Percentiles rank a stretch among this genome's conserved stretches.
Evolutionary conservation across 2,888 invertebrate genomes (phyloP).

Genomic region (Oscheius myriophilus): DNA sequence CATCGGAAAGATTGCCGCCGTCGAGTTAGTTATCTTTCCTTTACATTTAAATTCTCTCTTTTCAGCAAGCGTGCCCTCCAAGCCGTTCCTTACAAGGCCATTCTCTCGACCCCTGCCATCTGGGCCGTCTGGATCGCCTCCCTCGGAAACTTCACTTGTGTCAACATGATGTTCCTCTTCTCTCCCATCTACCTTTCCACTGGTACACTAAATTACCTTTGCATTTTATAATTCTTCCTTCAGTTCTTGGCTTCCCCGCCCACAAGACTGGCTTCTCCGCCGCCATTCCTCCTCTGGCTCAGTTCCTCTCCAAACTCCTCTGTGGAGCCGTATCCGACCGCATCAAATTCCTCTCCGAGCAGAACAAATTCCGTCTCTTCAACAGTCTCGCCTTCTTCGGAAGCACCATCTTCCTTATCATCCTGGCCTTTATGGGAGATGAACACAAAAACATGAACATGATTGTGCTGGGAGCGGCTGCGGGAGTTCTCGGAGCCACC

Average conservation of each 20-base stretch:
- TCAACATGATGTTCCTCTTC: conserved; percentile 70
- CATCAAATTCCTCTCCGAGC: conserved; percentile 62
- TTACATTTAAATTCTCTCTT: too few relatives aligned
- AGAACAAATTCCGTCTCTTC: conserved; percentile 67
- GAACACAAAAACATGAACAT: conserved; percentile 48
- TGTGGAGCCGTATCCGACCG: conserved; percentile 57
- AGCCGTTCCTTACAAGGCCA: conserved; percentile 61
- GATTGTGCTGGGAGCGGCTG: conserved; percentile 49
- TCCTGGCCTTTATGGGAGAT: conserved; percentile 61
- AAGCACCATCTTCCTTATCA: conserved; percentile 52
- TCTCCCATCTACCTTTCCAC: conserved; percentile 61
- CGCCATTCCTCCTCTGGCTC: conserved; percentile 66
- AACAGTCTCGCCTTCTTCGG: conserved; percentile 67
- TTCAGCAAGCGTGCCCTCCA: conserved; percentile 61
- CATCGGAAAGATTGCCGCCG: conserved; percentile 60
- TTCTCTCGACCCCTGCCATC: conserved; percentile 62
- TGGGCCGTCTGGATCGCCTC: conserved; percentile 70
- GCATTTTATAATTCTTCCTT: background rate
- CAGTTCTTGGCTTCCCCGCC: conserved; percentile 65
- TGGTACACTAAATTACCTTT: too few relatives aligned
- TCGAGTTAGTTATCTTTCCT: conserved; percentile 43
- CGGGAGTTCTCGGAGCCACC: conserved; percentile 59
- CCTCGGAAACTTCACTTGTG: conserved; percentile 67
- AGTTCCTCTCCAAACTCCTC: conserved; percentile 63
- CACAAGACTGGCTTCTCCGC: conserved; percentile 66